Conservation (phyloP, 1,140 invertebrate species). For the Ceratitis capitata region DNA sequence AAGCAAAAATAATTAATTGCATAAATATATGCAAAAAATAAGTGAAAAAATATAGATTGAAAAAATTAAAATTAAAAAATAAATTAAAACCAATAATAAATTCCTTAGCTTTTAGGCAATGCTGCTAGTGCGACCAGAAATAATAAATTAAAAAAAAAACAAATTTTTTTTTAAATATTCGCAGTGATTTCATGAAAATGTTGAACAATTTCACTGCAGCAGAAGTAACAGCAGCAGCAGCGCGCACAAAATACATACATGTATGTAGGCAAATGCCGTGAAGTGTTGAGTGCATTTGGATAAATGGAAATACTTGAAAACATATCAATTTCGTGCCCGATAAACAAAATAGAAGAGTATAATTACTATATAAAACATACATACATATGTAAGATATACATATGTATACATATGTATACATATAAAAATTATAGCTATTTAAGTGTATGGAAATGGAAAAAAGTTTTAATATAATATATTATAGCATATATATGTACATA, state of each 20-base stretch:
- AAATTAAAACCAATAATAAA: neutral
- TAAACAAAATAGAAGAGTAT: slow-evolving; percentile 39
- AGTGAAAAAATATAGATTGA: no score
- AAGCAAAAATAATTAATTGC: neutral
- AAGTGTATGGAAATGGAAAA: slow-evolving; percentile 14
- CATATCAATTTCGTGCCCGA: slow-evolving; percentile 65
- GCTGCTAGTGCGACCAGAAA: neutral
- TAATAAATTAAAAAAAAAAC: neutral
- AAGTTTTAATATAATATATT: slow-evolving; percentile 35
- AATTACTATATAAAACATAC: slow-evolving; percentile 28
- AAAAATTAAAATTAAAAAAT: neutral
- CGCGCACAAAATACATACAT: slow-evolving; percentile 19
- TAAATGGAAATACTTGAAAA: slow-evolving; percentile 50
- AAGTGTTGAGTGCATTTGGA: no score
- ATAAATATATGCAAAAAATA: neutral
- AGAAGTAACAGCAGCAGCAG: neutral
- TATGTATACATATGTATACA: slow-evolving; percentile 42
- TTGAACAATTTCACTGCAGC: no score
- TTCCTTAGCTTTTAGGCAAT: slow-evolving; percentile 34
- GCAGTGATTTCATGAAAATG: no score
- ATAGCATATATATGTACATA: neutral
- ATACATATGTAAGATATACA: slow-evolving; percentile 40
- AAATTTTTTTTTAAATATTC: no score
- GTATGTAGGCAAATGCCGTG: no score
- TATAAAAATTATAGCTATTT: slow-evolving; percentile 43